A percentile compares a stretch with the other conserved stretches of the same genome.
Evolutionary conservation across 2,113 vertebrate genomes (phyloP).

Genomic region (Ginglymostoma cirratum): DNA sequence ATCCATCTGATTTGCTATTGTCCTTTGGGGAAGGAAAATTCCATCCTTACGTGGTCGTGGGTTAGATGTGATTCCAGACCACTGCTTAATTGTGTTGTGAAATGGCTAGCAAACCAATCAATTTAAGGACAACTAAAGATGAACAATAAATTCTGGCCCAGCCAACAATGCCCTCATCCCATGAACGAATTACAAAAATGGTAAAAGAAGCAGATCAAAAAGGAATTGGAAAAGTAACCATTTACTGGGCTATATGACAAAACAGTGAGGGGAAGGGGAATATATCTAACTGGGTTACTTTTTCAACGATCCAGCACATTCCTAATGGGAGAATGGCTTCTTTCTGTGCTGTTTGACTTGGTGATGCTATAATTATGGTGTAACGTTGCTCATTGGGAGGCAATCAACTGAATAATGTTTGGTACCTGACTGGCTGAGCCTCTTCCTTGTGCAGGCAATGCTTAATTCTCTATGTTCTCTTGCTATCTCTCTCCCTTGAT

Average conservation of each 20-base stretch:
- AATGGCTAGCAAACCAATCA: no score
- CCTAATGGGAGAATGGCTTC: not conserved
- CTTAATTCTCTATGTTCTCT: not conserved
- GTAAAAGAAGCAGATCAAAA: not conserved
- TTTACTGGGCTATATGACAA: not conserved
- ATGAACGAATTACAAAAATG: not conserved
- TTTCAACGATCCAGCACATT: not conserved
- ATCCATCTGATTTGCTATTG: no score
- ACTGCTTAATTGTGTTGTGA: no score
- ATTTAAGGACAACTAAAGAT: no score
- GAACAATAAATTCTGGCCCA: no score
- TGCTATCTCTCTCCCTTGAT: not conserved
- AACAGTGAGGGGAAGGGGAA: not conserved
- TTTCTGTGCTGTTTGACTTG: not conserved
- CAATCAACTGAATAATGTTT: not conserved
- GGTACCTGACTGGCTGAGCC: conserved; percentile 18
- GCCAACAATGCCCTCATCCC: no score
- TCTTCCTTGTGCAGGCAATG: conserved; percentile 38
- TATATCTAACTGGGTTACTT: not conserved
- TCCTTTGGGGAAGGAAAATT: no score
- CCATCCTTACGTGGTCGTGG: no score
- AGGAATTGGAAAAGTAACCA: not conserved
- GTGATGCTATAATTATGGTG: not conserved
- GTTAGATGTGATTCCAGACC: no score
- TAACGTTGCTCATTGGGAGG: not conserved